phyloP scores from a whole-genome alignment of 2,888 invertebrate species.

The Allygus modestus region DNA sequence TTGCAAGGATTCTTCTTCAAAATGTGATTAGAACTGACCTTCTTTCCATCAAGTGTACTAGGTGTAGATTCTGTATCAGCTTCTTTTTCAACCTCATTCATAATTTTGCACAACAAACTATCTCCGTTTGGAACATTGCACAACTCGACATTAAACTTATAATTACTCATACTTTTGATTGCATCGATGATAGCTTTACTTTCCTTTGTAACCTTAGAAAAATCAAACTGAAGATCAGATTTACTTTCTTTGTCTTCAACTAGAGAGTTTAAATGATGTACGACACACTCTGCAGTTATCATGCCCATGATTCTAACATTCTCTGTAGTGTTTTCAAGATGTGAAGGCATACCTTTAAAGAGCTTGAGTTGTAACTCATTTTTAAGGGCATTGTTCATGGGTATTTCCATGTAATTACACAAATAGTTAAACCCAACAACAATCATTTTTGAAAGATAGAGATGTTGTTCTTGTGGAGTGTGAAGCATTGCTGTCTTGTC shows the following conservation, averaged over 20 bases:
- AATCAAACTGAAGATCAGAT: conserved; percentile 81
- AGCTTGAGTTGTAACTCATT: conserved; percentile 77
- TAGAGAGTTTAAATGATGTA: conserved; percentile 74
- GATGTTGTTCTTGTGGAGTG: conserved; percentile 82
- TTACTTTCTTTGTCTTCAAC: conserved; percentile 72
- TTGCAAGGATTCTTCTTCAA: conserved; percentile 67
- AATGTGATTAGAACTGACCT: background rate
- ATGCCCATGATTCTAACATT: conserved; percentile 84
- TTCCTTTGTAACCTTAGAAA: conserved; percentile 77
- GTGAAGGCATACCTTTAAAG: conserved; percentile 82
- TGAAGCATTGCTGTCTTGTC: conserved; percentile 81
- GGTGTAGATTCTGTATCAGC: conserved; percentile 49
- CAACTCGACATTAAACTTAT: conserved; percentile 47
- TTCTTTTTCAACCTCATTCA: conserved; percentile 66
- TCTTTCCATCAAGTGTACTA: background rate
- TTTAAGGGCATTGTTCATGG: conserved; percentile 68
- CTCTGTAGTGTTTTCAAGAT: conserved; percentile 81
- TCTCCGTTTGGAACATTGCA: conserved; percentile 64
- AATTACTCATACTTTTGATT: conserved; percentile 74
- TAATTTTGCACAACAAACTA: conserved; percentile 70
- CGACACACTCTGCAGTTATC: conserved; percentile 80
- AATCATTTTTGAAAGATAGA: conserved; percentile 83
- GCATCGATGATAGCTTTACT: conserved; percentile 76
- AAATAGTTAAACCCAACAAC: conserved; percentile 76
- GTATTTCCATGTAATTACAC: conserved; percentile 69